phyloP scores from a whole-genome alignment of 2,888 invertebrate genomes.

The Xestia xanthographa region DNA sequence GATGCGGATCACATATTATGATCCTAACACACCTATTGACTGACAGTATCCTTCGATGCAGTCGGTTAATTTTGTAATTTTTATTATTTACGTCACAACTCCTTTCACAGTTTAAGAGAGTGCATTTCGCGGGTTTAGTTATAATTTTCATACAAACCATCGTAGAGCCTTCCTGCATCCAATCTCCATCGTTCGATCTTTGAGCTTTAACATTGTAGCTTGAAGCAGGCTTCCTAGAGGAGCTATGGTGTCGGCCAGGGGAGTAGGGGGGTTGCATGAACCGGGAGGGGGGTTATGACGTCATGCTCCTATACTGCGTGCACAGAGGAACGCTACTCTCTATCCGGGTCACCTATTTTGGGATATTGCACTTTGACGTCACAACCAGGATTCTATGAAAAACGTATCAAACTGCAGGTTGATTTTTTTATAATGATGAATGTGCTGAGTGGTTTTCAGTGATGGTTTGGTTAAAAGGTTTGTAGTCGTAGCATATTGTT shows the following conservation, averaged over 20 bases:
- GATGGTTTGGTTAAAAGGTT: slow-evolving; percentile 14
- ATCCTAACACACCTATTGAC: not conserved
- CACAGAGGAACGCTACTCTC: slow-evolving; percentile 73
- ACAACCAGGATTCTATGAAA: slow-evolving; percentile 57
- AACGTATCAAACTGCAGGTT: slow-evolving; percentile 23
- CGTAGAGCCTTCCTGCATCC: not conserved
- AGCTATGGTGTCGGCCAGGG: slow-evolving; percentile 52
- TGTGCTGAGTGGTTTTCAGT: not conserved
- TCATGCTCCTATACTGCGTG: slow-evolving; percentile 79
- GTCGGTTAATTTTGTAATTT: not conserved
- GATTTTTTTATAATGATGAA: slow-evolving; percentile 10
- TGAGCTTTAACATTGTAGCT: slow-evolving; percentile 35
- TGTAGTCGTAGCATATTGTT: not conserved
- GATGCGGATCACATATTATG: not conserved
- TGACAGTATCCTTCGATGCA: not conserved
- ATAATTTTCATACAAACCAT: not conserved
- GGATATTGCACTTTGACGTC: slow-evolving; percentile 78
- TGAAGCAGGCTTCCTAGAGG: slow-evolving; percentile 39
- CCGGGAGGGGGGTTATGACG: slow-evolving; percentile 74
- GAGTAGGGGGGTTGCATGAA: slow-evolving; percentile 31
- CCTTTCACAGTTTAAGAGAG: not conserved
- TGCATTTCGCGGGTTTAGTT: not conserved
- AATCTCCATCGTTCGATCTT: slow-evolving; percentile 23
- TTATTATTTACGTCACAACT: too few relatives aligned
- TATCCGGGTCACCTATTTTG: slow-evolving; percentile 85